Base-by-base conservation (phyloP, 1,140 invertebrate species). In the Charaxes varanes region DNA sequence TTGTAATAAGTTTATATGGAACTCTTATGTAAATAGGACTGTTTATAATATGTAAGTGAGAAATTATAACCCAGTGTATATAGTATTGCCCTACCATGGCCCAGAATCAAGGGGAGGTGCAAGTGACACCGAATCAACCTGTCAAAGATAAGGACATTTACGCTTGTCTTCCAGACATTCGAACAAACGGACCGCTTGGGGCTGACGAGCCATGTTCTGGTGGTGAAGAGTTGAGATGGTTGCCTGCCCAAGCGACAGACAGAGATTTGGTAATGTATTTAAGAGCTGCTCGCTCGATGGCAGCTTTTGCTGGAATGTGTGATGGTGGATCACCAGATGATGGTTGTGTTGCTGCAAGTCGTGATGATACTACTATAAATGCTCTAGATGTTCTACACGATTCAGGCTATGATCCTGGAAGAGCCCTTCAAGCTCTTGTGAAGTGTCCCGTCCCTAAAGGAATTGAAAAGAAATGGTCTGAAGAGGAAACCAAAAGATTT, bases 311-410 rank as follows among this genome's bases (percentile, higher is more conserved):
- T 53, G 94, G 96, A 60, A 98, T 98, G 95, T 98, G 97, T 90
- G 96, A 98, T 88, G 96, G 97, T 40, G 97, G 96, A 51, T 95
- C 95, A 46, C 93, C 95, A 6, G 96, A 98, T 82, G 97, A 99
- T 86, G 96, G 97, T 70, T 97, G 95, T 87, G 90, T 95, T 65
- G 96, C 97, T 45, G 97, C 97, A 61, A 96, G 94, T 55, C 87
- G 95, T 77, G 97, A 99, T 87, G 96, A 98, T 80, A 99, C 97
- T 32, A 99, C 97, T 62, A 97, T 98, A 66, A 98, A 98, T 87
- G 97, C 97, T 53, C 88, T 98, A 63, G 94, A 97, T 81, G 94
- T 95, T 88, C 87, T 99, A 12, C 97, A 99, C 85, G 93, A 95
- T 79, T 94, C 93, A 80, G 93, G 93, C 55, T 98, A 99, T 86